Conservation (phyloP, 2,888 invertebrate genomes). For the Venusia cambrica region DNA sequence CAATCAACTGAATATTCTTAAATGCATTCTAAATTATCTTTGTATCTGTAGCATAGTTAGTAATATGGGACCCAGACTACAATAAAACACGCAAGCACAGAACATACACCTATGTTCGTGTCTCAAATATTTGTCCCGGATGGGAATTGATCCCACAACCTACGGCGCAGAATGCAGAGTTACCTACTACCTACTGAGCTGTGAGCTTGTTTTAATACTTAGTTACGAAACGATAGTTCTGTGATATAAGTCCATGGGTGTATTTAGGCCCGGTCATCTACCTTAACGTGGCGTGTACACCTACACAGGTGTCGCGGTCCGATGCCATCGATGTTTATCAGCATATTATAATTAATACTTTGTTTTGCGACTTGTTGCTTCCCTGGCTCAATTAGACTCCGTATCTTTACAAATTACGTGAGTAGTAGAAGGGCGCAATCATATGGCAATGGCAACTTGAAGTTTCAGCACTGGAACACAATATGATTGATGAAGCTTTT, state of each 20-base stretch:
- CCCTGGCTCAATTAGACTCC: slow-evolving; percentile 46
- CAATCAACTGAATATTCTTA: too few species aligned
- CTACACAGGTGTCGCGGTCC: slow-evolving; percentile 65
- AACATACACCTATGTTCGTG: background rate
- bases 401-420: slow-evolving; percentile 43
- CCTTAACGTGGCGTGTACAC: slow-evolving; percentile 45
- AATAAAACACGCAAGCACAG: too few species aligned
- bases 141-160: too few species aligned
- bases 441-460: slow-evolving; percentile 30
- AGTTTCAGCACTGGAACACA: slow-evolving; percentile 19
- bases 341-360: slow-evolving; percentile 73
- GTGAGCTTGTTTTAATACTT: too few species aligned
- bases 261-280: slow-evolving; percentile 71
- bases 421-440: slow-evolving; percentile 43
- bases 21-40: too few species aligned
- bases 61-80: too few species aligned
- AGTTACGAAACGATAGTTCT: background rate
- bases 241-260: slow-evolving; percentile 20
- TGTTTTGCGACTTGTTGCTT: slow-evolving; percentile 79
- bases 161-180: too few species aligned
- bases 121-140: background rate
- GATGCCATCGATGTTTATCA: slow-evolving; percentile 74
- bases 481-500: slow-evolving; percentile 21
- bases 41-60: too few species aligned
- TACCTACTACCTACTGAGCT: too few species aligned